phyloP scores from a whole-genome alignment of 2,888 invertebrate genomes.

The Aquatica leii region DNA sequence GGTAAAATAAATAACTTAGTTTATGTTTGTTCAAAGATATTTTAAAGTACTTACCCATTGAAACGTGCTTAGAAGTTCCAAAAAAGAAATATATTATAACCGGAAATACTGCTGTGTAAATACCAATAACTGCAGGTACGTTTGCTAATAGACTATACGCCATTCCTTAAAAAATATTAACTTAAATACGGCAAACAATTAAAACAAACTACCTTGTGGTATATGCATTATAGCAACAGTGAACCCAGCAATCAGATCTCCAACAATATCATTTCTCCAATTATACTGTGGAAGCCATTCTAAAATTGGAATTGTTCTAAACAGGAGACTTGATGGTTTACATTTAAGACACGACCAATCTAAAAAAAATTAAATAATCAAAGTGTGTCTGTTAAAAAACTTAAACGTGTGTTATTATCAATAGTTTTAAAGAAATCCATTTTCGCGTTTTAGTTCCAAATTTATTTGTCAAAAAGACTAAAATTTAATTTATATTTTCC shows the following conservation, averaged over 20 bases:
- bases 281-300: constrained; percentile 72
- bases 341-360: constrained; percentile 27
- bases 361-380: constrained; percentile 27
- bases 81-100: constrained; percentile 59
- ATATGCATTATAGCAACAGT: constrained; percentile 89
- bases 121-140: constrained; percentile 64
- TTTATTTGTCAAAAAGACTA: neutral
- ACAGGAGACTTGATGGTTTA: constrained; percentile 39
- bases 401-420: too few species aligned
- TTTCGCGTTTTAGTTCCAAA: too few species aligned
- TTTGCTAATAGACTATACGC: constrained; percentile 65
- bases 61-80: constrained; percentile 59
- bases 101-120: constrained; percentile 67
- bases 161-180: constrained; percentile 61
- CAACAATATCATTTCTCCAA: constrained; percentile 66
- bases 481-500: too few species aligned
- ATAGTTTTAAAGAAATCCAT: too few species aligned
- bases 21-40: too few species aligned
- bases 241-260: constrained; percentile 82
- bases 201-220: constrained; percentile 70
- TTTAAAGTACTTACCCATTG: constrained; percentile 54
- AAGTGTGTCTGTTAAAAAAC: too few species aligned
- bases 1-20: too few species aligned
- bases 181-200: too few species aligned
- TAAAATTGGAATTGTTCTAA: constrained; percentile 63